Evolutionary conservation across 2,113 vertebrate genomes (phyloP).

Genomic region (Sinocyclocheilus rhinocerous): DNA sequence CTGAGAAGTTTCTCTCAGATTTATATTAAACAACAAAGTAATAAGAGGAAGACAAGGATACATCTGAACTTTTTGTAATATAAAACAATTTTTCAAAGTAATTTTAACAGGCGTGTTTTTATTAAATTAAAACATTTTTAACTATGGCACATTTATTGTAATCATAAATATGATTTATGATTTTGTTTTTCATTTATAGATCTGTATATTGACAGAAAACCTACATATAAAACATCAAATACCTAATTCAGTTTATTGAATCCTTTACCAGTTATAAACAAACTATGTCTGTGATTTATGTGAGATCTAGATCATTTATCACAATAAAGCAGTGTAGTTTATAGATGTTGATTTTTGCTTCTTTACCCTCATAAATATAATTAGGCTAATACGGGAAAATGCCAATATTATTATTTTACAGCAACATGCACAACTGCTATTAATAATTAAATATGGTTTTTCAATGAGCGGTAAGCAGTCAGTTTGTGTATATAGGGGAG

Average conservation of each 20-base stretch:
- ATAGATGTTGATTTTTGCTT: not conserved
- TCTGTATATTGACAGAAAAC: not conserved
- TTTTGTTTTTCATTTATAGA: not conserved
- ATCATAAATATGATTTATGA: not conserved
- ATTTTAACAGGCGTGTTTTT: not conserved
- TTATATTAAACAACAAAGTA: constrained; percentile 16
- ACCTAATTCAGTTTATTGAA: not conserved
- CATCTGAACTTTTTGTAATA: not conserved
- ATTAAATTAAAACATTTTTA: not conserved
- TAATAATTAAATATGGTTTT: not conserved
- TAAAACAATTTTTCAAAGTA: not conserved
- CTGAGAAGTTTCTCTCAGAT: constrained; percentile 19
- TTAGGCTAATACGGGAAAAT: not conserved
- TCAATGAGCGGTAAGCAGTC: not conserved
- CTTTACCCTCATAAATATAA: not conserved
- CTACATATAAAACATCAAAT: not conserved
- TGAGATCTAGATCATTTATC: not conserved
- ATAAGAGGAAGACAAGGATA: too few relatives aligned
- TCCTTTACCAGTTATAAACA: not conserved
- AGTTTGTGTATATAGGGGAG: not conserved
- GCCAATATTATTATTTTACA: not conserved
- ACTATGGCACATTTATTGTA: not conserved
- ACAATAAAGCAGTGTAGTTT: not conserved
- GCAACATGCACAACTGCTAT: not conserved
- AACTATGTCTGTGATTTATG: not conserved